phyloP scores from a whole-genome alignment of 2,797 vertebrate genomes.

The Acanthurus lineatus region DNA sequence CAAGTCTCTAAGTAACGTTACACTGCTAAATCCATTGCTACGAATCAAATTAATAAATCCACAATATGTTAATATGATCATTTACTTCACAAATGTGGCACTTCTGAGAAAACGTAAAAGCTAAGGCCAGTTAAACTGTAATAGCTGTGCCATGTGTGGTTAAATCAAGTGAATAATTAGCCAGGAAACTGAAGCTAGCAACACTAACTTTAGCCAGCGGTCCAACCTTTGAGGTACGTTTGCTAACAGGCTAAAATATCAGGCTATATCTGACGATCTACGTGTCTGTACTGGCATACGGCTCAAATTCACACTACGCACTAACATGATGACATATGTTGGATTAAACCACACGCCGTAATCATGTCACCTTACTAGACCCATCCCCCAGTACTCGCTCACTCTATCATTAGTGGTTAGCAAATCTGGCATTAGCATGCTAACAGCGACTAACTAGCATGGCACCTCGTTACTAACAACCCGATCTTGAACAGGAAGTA shows the following conservation, averaged over 20 bases:
- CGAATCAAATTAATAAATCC: no score
- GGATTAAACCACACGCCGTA: constrained; percentile 34
- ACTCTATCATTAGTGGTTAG: constrained; percentile 57
- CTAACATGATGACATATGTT: background rate
- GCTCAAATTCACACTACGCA: background rate
- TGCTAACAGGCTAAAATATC: background rate
- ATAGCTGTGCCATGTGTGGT: background rate
- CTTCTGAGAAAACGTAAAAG: no score
- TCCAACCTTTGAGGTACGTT: background rate
- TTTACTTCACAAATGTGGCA: background rate
- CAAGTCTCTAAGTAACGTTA: no score
- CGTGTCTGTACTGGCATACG: rapidly evolving
- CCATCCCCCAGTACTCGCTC: constrained; percentile 54
- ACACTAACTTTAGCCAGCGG: constrained; percentile 31
- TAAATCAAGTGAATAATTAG: background rate
- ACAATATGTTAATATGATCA: background rate
- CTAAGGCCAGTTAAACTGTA: background rate
- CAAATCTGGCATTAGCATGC: constrained; percentile 69
- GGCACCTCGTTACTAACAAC: constrained; percentile 23
- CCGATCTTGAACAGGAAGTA: background rate
- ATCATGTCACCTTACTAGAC: constrained; percentile 12
- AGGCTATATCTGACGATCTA: background rate
- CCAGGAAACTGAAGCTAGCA: background rate
- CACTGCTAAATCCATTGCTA: no score
- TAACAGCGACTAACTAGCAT: constrained; percentile 65